These are phyloP conservation scores for Platichthys stellatus DNA, from an alignment of 2,113 vertebrate species.

Conservation along the genomic window DNA sequence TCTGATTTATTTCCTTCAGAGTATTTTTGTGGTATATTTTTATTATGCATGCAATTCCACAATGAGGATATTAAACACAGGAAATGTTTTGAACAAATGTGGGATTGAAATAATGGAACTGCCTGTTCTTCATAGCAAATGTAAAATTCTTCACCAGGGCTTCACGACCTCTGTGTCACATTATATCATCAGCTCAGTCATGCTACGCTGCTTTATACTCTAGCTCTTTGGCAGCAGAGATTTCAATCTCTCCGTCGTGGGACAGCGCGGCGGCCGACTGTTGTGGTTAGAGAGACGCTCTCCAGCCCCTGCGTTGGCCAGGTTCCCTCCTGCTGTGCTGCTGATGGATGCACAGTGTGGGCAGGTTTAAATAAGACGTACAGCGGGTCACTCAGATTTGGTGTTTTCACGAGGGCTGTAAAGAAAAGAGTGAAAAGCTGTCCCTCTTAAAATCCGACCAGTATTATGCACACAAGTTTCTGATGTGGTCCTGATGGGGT, in stretches of 20 bases:
- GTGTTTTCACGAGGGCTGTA: too few relatives aligned
- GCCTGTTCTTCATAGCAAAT: too few relatives aligned
- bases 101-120: too few relatives aligned
- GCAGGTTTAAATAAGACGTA: constrained; percentile 19
- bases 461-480: neutral
- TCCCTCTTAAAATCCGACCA: neutral
- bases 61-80: too few relatives aligned
- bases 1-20: too few relatives aligned
- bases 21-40: too few relatives aligned
- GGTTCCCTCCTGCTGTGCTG: constrained; percentile 35
- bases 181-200: too few relatives aligned
- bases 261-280: neutral
- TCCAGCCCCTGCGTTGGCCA: neutral
- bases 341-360: constrained; percentile 47
- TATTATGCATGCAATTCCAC: too few relatives aligned
- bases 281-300: constrained; percentile 35
- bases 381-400: neutral
- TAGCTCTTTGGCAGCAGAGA: neutral
- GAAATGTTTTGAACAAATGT: too few relatives aligned
- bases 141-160: too few relatives aligned
- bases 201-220: neutral
- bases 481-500: neutral
- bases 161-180: too few relatives aligned
- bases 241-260: neutral
- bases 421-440: neutral